Conservation (phyloP, 2,797 vertebrate genomes). For the Sebastes cheni region DNA sequence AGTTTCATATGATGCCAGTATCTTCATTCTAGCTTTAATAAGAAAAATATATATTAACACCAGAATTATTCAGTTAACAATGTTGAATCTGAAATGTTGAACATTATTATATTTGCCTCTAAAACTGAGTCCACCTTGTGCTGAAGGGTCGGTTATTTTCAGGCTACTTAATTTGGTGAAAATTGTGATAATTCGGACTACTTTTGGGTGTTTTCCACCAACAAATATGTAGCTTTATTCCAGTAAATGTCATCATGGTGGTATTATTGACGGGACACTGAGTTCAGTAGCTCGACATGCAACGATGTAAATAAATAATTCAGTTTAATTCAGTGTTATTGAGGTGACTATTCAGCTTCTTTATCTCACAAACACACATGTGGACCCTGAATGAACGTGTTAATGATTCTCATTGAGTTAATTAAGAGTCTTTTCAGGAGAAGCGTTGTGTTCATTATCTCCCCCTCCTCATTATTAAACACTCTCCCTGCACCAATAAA, state of each 20-base stretch:
- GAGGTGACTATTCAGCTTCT: slow-evolving; percentile 1
- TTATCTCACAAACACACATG: slow-evolving; percentile 40
- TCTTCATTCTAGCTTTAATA: too few relatives aligned
- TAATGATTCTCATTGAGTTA: slow-evolving; percentile 46
- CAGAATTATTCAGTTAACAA: too few relatives aligned
- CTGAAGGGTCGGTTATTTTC: too few relatives aligned
- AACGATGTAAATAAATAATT: background rate
- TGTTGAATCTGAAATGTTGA: too few relatives aligned
- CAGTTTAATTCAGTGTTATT: background rate
- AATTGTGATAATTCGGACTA: background rate
- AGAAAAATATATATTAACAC: background rate
- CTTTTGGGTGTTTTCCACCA: background rate
- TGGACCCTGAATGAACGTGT: slow-evolving; percentile 17
- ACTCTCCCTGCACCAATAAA: slow-evolving; percentile 46
- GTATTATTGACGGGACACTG: background rate
- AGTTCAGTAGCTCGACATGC: background rate
- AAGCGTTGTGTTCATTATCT: slow-evolving; percentile 57
- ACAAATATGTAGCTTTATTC: background rate
- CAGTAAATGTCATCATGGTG: background rate
- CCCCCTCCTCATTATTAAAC: slow-evolving; percentile 40
- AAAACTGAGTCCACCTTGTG: too few relatives aligned
- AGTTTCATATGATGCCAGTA: too few relatives aligned
- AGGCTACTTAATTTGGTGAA: too few relatives aligned
- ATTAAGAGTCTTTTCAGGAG: slow-evolving; percentile 56
- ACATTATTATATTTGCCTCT: rapidly evolving